Evolutionary conservation across 2,888 invertebrate genomes (phyloP), one percentile per base, ranked within the genome.

Genomic region (Dorcus hopei): DNA sequence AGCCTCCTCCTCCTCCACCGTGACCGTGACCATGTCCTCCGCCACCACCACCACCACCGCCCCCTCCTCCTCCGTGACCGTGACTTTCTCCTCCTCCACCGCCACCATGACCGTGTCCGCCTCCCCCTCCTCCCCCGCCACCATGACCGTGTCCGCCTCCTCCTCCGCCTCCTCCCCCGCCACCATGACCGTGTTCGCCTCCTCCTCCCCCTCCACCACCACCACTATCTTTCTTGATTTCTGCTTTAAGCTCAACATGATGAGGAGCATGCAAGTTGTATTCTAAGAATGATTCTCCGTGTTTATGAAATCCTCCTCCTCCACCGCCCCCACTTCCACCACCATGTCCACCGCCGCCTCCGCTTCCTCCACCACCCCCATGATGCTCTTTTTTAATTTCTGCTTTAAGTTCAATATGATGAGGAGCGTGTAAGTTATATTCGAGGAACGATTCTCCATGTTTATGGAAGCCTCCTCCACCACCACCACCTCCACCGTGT

Each of bases 11-110:
- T 16, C 23, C 9, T 9, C 23, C 19, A 23, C 23, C 45, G 45
- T 45, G 45, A 8, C 58, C 65, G 14, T 59, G 61, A 39, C 58
- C 57, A 4, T 57, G 63, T 11, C n/a, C 63, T 14, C 68, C 48
- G 49, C 64, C 9, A 62, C 65, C 53, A 57, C 67, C 39, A 42
- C 50, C 54, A 63, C 67, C n/a, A 63, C 68, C 48, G 43, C 63
- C 8, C 62, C 63, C 47, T 58, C 68, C 48, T 9, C 53, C 52
- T 1, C 54, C 58, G 23, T 54, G 59, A 23, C 33, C 49, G 9
- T 49, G 49, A 16, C 41, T 47, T 40, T 49, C 54, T 26, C 42
- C 38, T 2, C 54, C 49, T 19, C 53, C 49, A 8, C 52, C 57
- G 23, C 47, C 38, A 16, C 41, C 42, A 33, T 50, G 45, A 6